Percentiles rank a stretch among this genome's conserved stretches.
These are phyloP conservation scores for Helicoverpa zea DNA, from an alignment of 1,140 invertebrate genomes.

Conservation along the genomic window DNA sequence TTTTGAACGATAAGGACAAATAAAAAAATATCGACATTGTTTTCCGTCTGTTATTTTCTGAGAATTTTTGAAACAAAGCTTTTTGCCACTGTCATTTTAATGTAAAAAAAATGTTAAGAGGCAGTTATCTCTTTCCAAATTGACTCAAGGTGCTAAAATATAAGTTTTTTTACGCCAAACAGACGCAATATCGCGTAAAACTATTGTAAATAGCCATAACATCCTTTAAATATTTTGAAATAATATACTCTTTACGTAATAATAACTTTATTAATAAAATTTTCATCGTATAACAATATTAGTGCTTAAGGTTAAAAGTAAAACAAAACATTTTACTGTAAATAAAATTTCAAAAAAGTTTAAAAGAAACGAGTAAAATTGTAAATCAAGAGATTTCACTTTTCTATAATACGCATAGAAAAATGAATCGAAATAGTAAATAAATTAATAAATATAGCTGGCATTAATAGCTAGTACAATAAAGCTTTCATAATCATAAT, in stretches of 20 bases:
- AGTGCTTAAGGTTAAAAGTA: constrained; percentile 50
- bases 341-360: constrained; percentile 30
- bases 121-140: background rate
- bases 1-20: constrained; percentile 33
- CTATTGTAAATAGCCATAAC: too few species aligned
- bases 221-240: background rate
- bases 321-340: constrained; percentile 34
- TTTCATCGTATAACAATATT: constrained; percentile 57
- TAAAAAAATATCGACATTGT: constrained; percentile 4
- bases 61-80: background rate
- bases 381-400: constrained; percentile 36
- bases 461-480: constrained; percentile 10
- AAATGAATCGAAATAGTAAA: constrained; percentile 17
- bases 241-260: constrained; percentile 25
- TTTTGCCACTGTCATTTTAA: background rate
- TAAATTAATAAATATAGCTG: constrained; percentile 50
- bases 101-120: background rate
- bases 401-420: constrained; percentile 36
- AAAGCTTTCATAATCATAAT: constrained; percentile 29
- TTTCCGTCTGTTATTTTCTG: background rate
- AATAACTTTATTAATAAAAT: constrained; percentile 63
- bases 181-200: too few species aligned
- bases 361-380: constrained; percentile 10
- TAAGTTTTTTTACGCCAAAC: background rate
- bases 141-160: background rate